Percentiles rank a stretch among this genome's conserved stretches.
phyloP scores from a whole-genome alignment of 2,797 vertebrate species.

The Peromyscus eremicus region DNA sequence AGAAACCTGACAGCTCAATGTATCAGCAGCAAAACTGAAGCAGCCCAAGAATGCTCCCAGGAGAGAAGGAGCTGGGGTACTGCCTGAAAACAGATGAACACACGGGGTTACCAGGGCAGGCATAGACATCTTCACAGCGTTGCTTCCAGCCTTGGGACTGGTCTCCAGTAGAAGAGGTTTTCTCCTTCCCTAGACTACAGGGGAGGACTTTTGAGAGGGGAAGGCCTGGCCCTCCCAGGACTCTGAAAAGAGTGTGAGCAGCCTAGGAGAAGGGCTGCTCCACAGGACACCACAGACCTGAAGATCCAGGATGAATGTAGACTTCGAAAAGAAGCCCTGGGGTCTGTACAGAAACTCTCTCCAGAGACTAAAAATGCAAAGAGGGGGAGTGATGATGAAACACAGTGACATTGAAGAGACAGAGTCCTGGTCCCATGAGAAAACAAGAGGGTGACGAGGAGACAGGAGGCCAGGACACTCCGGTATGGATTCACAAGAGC shows the following conservation, averaged over 20 bases:
- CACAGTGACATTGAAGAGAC: not conserved
- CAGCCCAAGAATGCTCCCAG: not conserved
- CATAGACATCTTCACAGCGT: not conserved
- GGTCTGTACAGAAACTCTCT: not conserved
- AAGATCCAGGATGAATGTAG: not conserved
- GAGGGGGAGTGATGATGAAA: constrained; percentile 49
- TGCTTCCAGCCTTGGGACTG: not conserved
- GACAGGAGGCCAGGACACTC: not conserved
- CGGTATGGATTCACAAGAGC: not conserved
- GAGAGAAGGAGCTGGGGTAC: not conserved
- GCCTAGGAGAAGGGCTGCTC: not conserved
- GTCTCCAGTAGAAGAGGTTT: not conserved
- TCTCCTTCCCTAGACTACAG: not conserved
- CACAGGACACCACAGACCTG: not conserved
- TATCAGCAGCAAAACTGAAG: not conserved
- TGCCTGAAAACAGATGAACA: not conserved
- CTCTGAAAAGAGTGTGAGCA: not conserved
- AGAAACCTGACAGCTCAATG: not conserved
- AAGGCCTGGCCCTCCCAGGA: not conserved
- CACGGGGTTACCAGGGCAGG: not conserved
- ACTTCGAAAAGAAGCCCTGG: not conserved
- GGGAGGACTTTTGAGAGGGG: not conserved
- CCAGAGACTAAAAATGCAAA: not conserved
- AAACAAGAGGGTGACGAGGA: constrained; percentile 14
- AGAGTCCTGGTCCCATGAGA: not conserved